Evolutionary conservation across 2,113 vertebrate species (phyloP).

Genomic region (Lasiurus borealis): DNA sequence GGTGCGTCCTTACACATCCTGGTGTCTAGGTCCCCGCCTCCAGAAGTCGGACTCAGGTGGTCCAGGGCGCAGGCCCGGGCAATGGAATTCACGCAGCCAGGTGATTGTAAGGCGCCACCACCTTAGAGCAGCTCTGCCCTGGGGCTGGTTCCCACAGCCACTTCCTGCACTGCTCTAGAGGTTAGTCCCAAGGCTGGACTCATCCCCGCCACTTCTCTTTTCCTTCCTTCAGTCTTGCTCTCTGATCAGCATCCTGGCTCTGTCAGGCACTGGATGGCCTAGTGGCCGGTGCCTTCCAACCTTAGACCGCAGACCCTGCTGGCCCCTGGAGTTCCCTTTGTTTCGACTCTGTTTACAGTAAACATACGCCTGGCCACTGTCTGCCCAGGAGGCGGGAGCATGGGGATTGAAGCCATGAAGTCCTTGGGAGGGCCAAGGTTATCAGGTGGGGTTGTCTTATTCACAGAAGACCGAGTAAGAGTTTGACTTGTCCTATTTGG

Average conservation of each 20-base stretch:
- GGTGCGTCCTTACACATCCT: background rate
- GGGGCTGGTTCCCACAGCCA: background rate
- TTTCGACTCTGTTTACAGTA: constrained; percentile 60
- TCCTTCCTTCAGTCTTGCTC: background rate
- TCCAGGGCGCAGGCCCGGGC: background rate
- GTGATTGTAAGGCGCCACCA: background rate
- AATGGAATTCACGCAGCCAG: background rate
- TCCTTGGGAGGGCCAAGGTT: constrained; percentile 58
- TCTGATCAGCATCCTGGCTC: background rate
- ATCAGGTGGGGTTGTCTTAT: background rate
- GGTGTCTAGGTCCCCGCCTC: background rate
- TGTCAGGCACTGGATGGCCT: background rate
- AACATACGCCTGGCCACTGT: constrained; percentile 35
- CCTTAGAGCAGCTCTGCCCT: background rate
- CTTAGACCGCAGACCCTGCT: background rate
- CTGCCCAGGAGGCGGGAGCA: background rate
- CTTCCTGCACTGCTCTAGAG: background rate
- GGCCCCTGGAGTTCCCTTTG: constrained; percentile 2
- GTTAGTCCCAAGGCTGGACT: background rate
- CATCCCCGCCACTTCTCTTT: background rate
- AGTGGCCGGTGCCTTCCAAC: background rate
- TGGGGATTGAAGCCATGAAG: background rate
- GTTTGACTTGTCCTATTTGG: background rate
- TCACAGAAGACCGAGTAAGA: background rate
- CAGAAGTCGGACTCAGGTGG: background rate